Evolutionary conservation across 2,888 invertebrate genomes (phyloP).

Genomic region (Trissonchulus sp.): DNA sequence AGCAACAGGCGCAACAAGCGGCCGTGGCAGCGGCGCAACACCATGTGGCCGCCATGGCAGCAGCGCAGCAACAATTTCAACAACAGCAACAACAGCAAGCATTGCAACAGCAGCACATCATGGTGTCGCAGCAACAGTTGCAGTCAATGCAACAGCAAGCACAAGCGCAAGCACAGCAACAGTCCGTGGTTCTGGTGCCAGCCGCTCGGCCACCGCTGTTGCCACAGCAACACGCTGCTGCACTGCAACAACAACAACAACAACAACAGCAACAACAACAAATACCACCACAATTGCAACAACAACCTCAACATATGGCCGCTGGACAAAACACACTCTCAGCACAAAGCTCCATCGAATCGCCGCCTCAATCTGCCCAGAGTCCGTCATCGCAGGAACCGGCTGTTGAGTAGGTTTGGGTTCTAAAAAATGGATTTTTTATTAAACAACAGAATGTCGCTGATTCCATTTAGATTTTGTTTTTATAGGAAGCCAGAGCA

Average conservation of each 20-base stretch:
- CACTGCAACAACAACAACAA: constrained; percentile 9
- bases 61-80: not conserved
- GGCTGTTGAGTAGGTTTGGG: no score
- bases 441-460: no score
- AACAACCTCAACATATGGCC: constrained; percentile 18
- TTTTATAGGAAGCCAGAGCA: no score
- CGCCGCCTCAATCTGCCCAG: no score
- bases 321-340: no score
- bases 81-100: constrained; percentile 21
- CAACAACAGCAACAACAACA: constrained; percentile 21
- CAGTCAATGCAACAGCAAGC: constrained; percentile 1
- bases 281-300: not conserved
- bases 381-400: no score
- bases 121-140: constrained; percentile 4
- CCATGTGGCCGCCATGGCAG: not conserved
- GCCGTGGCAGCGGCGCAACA: not conserved
- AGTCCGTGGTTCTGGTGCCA: not conserved
- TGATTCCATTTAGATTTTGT: no score
- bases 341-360: no score
- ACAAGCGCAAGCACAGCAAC: constrained; percentile 1
- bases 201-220: not conserved
- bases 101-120: constrained; percentile 16
- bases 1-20: not conserved
- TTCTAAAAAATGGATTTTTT: no score
- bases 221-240: not conserved